A percentile compares a stretch with the other conserved stretches of the same genome.
Conservation (phyloP, 1,140 invertebrate species). For the Danaus plexippus region DNA sequence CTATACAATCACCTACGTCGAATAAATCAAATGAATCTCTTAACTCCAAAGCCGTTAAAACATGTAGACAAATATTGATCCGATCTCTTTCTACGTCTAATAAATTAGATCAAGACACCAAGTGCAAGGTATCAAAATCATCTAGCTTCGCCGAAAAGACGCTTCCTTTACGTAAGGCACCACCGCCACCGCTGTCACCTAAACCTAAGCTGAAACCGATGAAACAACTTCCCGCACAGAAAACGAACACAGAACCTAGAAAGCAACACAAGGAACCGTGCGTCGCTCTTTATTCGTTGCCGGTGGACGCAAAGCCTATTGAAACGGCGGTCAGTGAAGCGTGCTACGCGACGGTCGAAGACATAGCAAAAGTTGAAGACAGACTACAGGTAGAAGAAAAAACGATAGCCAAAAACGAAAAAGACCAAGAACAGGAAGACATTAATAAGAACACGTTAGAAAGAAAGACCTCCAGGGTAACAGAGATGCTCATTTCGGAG, state of each 20-base stretch:
- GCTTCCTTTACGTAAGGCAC: conserved; percentile 65
- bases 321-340: conserved; percentile 39
- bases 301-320: conserved; percentile 52
- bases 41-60: conserved; percentile 64
- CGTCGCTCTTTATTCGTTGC: conserved; percentile 60
- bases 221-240: conserved; percentile 53
- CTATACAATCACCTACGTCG: conserved; percentile 46
- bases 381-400: conserved; percentile 31
- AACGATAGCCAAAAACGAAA: conserved; percentile 31
- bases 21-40: conserved; percentile 60
- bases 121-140: conserved; percentile 63
- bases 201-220: conserved; percentile 68
- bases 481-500: conserved; percentile 69
- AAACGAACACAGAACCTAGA: conserved; percentile 33
- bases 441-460: conserved; percentile 51
- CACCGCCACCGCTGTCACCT: conserved; percentile 67
- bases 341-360: conserved; percentile 58
- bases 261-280: conserved; percentile 50
- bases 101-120: conserved; percentile 62
- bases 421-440: conserved; percentile 29
- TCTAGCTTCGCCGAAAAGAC: conserved; percentile 70
- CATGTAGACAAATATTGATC: conserved; percentile 68
- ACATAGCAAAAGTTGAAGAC: conserved; percentile 53
- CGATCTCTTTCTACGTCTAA: conserved; percentile 64
- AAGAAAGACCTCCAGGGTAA: conserved; percentile 62